These are phyloP conservation scores for Lamellibrachia satsuma DNA, from an alignment of 2,888 invertebrate genomes.

Conservation along the genomic window DNA sequence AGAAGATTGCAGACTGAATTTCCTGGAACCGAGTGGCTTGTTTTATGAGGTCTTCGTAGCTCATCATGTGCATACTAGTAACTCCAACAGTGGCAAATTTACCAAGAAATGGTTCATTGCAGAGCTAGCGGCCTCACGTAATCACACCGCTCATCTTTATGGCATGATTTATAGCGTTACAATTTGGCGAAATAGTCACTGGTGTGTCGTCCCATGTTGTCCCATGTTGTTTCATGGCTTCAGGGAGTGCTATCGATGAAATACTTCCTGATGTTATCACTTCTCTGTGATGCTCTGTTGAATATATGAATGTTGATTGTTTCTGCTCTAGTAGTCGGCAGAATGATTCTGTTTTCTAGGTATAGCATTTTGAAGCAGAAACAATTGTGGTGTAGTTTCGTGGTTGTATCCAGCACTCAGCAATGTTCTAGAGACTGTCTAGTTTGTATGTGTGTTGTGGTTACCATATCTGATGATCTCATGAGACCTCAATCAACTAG, in stretches of 20 bases:
- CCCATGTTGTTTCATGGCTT: background rate
- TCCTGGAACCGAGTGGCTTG: background rate
- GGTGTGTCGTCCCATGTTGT: background rate
- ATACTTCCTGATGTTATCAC: background rate
- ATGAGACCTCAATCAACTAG: no score
- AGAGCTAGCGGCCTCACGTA: background rate
- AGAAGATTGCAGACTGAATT: background rate
- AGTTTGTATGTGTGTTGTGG: no score
- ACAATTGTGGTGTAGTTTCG: background rate
- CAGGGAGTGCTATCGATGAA: background rate
- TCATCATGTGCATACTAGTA: background rate
- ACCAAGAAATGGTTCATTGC: background rate
- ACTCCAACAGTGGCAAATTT: background rate
- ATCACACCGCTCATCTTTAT: background rate
- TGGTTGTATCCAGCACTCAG: background rate
- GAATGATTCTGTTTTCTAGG: background rate
- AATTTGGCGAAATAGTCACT: slow-evolving; percentile 12
- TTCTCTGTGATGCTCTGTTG: background rate
- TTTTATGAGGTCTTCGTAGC: background rate
- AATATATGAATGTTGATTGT: background rate
- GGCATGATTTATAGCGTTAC: background rate
- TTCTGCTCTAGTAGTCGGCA: background rate
- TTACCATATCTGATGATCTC: no score
- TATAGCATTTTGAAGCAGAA: background rate
- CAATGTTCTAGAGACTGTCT: background rate